Conservation (phyloP, 2,797 vertebrate species). For the Xyrichtys novacula region DNA sequence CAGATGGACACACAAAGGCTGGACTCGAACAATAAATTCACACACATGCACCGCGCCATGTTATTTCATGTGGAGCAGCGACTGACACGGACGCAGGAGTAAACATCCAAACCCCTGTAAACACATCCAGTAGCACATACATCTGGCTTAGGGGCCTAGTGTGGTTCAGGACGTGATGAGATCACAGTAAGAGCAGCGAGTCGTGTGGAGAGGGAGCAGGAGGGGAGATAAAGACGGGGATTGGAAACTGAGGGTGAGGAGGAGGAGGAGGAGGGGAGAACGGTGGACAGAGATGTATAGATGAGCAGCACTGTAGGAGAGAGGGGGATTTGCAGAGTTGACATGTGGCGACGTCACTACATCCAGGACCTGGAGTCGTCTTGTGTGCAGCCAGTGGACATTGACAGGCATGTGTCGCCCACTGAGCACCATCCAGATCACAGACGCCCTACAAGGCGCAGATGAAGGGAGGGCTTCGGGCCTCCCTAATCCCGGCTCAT, state of each 20-base stretch:
- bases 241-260: constrained; percentile 45
- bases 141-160: constrained; percentile 47
- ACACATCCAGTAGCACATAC: constrained; percentile 47
- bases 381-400: constrained; percentile 73
- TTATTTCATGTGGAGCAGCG: constrained; percentile 37
- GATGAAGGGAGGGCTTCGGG: constrained; percentile 79
- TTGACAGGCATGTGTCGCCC: constrained; percentile 75
- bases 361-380: constrained; percentile 38
- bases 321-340: constrained; percentile 62
- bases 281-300: constrained; percentile 62
- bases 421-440: constrained; percentile 83
- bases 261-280: constrained; percentile 20
- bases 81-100: constrained; percentile 16
- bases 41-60: constrained; percentile 42
- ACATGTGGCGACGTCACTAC: constrained; percentile 50
- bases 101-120: constrained; percentile 42
- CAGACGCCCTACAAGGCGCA: constrained; percentile 76
- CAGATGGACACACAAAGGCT: constrained; percentile 59
- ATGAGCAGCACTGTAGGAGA: constrained; percentile 57
- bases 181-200: constrained; percentile 59
- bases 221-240: constrained; percentile 58
- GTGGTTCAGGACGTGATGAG: constrained; percentile 55
- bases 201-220: constrained; percentile 54
- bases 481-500: constrained; percentile 86
- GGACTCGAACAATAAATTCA: constrained; percentile 70